Base-by-base conservation (phyloP, 2,888 invertebrate genomes). In the Brachylomia viminalis region DNA sequence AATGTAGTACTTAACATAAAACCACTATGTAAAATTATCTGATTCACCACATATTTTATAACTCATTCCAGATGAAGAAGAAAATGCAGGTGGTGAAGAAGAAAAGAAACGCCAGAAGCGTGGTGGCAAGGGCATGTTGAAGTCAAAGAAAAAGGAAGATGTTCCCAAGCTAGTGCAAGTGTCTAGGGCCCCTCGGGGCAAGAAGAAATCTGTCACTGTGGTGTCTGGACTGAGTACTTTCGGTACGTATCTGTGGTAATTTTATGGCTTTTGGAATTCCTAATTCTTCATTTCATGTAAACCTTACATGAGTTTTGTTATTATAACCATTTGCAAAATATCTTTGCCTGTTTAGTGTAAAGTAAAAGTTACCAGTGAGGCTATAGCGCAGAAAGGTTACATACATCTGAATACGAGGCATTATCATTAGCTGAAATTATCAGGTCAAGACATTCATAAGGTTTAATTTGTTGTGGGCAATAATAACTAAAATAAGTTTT, bases 171-270 rank as follows among this genome's bases (percentile, higher is more conserved):
- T 98, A 93, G 98, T 99, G 64, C 98, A 98, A 91, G 97, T 99
- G 6, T 99, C 98, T 1, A 97, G 99, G 91, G 98, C 99, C 83
- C 99, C 99, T 33, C 97, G 99, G 88, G 99, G 99, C 81, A 99
- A 99, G 93, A 99, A 99, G 98, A 99, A 99, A 97, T 99, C 98
- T 61, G 99, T 99, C 2, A 99, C 99, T 6, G 99, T 99, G 23
- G 98, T 99, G 0, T 99, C 99, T 62, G 99, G 99, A 56, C 96
- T 99, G 64, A 98, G 98, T 92, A 98, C 99, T 86, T 99, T 99
- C 96, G 99, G 99, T 99, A 90, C 27, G 89, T 82, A 65, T 72
- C 64, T 76, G 7, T 11, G 11, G 33, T 17, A 0, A 20, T 52
- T 17, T 56, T 23, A 49, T 38, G 10, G 11, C 72, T 47, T 66